Percentiles rank a stretch among this genome's conserved stretches.
phyloP scores from a whole-genome alignment of 2,888 invertebrate genomes.

The Erpobdella octoculata region DNA sequence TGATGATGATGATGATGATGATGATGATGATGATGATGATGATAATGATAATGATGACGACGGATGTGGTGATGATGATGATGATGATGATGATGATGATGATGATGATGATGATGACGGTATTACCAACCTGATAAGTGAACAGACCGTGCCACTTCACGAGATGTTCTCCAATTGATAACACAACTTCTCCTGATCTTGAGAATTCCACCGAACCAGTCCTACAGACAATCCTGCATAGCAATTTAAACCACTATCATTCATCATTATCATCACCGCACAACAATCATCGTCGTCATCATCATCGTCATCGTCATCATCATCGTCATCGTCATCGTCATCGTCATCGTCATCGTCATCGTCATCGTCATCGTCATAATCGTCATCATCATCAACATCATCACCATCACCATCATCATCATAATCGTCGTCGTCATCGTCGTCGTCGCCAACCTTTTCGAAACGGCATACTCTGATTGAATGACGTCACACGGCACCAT shows the following conservation, averaged over 20 bases:
- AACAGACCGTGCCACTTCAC: neutral
- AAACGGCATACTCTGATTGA: constrained; percentile 23
- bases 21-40: neutral
- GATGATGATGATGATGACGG: neutral
- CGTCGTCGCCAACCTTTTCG: constrained; percentile 19
- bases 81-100: neutral
- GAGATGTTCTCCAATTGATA: neutral
- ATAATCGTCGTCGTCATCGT: neutral
- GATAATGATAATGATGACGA: neutral
- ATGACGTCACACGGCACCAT: constrained; percentile 22
- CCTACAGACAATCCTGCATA: constrained; percentile 13
- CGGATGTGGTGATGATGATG: neutral
- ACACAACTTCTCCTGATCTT: neutral
- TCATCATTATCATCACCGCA: neutral
- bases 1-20: constrained; percentile 57
- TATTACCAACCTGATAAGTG: constrained; percentile 2
- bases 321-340: neutral
- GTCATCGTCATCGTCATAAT: constrained; percentile 13
- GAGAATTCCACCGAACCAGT: neutral
- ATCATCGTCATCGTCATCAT: neutral
- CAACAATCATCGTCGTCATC: neutral
- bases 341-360: constrained; percentile 25
- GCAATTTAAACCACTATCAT: neutral
- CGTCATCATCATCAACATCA: neutral
- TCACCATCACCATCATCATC: neutral